Base-by-base conservation (phyloP, 1,140 invertebrate genomes). In the Leptinotarsa undecemlineata region DNA sequence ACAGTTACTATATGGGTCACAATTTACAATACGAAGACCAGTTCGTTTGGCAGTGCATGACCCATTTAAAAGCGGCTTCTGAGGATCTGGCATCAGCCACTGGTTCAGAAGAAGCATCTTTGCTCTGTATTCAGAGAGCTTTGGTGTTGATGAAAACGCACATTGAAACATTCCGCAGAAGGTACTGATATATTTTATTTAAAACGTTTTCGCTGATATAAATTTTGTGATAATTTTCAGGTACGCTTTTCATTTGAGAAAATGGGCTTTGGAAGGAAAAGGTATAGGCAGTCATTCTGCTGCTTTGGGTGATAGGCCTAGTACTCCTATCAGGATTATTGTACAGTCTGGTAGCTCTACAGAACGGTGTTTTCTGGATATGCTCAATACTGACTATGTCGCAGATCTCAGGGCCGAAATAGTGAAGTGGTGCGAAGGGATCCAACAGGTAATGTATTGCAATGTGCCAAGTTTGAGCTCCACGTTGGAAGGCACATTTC, bases 381-480 rank as follows among this genome's bases (percentile, higher is more conserved):
- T 98, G 83, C 88, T 93, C 23, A 91, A 90, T 57, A 91, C 91
- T 17, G 95, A 98, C 85, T 91, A 94, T 78, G 91, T 98, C 5
- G 96, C 95, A 0, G 96, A 98, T 85, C 86, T 98, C 19, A 88
- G 96, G 74, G 96, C 96, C 0, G 96, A 98, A 88, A 94, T 97
- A 17, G 93, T 94, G n/a, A 92, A 94, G 70, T 97, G 96, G 95
- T 96, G 94, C 93, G 92, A 95, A 80, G 83, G 83, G 15, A 60
- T 80, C 15, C 70, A 78, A 67, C 73, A 74, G 48, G 73, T 67
- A 69, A 71, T 57, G 15, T 57, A 17, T 57, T 19, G 6, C 17
- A 57, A 42, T 11, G 33, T 42, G 33, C 33, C 8, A 42, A 42
- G 33, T 42, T 42, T 42, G 8, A 42, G 33, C 8, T 42, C 51